Evolutionary conservation across 2,888 invertebrate species (phyloP).

Genomic region (Lydus trimaculatus): DNA sequence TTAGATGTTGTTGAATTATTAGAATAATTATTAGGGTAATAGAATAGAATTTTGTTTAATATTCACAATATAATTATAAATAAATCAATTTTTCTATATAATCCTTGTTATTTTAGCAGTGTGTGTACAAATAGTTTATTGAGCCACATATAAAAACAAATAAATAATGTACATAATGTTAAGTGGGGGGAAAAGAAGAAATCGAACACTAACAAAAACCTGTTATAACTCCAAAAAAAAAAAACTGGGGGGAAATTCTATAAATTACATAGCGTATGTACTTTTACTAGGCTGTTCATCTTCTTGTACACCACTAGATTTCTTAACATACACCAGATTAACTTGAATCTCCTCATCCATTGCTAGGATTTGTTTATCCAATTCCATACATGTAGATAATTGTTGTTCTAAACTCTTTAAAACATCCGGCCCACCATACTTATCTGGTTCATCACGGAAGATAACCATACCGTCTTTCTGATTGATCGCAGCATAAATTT

Average conservation of each 20-base stretch:
- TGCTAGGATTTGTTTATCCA: constrained; percentile 86
- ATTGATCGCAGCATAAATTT: constrained; percentile 96
- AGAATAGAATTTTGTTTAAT: not conserved
- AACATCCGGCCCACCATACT: constrained; percentile 90
- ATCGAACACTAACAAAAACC: constrained; percentile 8
- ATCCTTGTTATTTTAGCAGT: not conserved
- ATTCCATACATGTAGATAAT: constrained; percentile 84
- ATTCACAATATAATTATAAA: not conserved
- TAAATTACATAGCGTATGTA: constrained; percentile 58
- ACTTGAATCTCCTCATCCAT: constrained; percentile 97
- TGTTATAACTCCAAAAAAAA: not conserved
- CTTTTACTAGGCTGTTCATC: constrained; percentile 60
- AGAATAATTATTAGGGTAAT: constrained; percentile 4
- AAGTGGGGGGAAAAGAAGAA: not conserved
- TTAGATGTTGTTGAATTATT: constrained; percentile 38
- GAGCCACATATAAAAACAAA: constrained; percentile 10
- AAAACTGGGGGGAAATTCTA: constrained; percentile 9
- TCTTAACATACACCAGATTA: constrained; percentile 76
- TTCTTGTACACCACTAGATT: constrained; percentile 58
- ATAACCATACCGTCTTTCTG: constrained; percentile 98
- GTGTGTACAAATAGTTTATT: constrained; percentile 11
- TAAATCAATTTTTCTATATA: not conserved
- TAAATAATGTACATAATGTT: not conserved
- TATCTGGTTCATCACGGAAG: constrained; percentile 95
- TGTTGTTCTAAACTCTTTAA: constrained; percentile 86